A percentile compares a stretch with the other conserved stretches of the same genome.
These are phyloP conservation scores for Bugula neritina DNA, from an alignment of 2,888 invertebrate genomes.

Conservation along the genomic window DNA sequence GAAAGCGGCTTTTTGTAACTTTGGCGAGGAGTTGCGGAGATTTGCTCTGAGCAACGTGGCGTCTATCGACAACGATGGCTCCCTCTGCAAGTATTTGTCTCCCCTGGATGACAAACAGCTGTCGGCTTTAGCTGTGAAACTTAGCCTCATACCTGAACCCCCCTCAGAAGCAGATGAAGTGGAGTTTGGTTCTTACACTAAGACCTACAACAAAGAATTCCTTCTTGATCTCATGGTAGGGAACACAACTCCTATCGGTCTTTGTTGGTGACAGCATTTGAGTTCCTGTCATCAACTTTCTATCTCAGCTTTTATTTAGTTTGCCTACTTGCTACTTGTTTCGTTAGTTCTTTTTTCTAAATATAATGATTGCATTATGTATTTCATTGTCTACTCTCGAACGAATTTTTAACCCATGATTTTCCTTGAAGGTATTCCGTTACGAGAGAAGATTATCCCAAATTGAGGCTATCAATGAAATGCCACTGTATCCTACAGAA, in stretches of 20 bases:
- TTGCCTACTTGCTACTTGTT: too few relatives aligned
- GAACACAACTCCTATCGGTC: too few relatives aligned
- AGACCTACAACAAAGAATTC: slow-evolving; percentile 64
- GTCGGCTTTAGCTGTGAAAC: slow-evolving; percentile 75
- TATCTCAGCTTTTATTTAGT: too few relatives aligned
- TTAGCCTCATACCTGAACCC: slow-evolving; percentile 75
- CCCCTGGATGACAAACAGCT: slow-evolving; percentile 67
- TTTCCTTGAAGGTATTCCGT: slow-evolving; percentile 44
- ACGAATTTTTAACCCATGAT: too few relatives aligned
- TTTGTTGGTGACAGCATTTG: too few relatives aligned
- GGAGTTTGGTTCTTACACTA: slow-evolving; percentile 25
- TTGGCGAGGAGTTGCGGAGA: slow-evolving; percentile 70
- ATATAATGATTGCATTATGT: too few relatives aligned
- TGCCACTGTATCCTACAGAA: slow-evolving; percentile 98
- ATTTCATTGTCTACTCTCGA: too few relatives aligned
- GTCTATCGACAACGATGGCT: slow-evolving; percentile 82
- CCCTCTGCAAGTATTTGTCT: slow-evolving; percentile 77
- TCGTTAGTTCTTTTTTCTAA: too few relatives aligned
- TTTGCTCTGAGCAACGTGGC: slow-evolving; percentile 91
- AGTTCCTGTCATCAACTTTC: too few relatives aligned
- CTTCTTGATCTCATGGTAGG: slow-evolving; percentile 77
- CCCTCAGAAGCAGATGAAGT: slow-evolving; percentile 58
- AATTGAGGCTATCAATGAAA: slow-evolving; percentile 86
- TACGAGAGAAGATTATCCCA: slow-evolving; percentile 87
- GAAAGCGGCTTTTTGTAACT: slow-evolving; percentile 88